These are phyloP conservation scores for Chesias legatella DNA, from an alignment of 2,888 invertebrate species.

Conservation along the genomic window DNA sequence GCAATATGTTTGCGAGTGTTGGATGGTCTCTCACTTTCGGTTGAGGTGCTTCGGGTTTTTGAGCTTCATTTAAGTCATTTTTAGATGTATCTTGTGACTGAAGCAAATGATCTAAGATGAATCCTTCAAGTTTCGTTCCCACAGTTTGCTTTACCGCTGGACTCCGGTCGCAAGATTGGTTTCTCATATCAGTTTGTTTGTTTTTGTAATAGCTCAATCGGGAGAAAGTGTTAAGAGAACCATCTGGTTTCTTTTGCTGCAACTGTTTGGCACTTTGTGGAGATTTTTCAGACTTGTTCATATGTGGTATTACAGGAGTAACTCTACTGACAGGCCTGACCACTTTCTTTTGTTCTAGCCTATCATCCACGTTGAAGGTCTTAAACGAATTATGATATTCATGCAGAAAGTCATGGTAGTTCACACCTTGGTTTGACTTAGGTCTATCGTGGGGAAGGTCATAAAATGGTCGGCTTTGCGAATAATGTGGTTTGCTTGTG, in stretches of 20 bases:
- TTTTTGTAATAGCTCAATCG: slow-evolving; percentile 68
- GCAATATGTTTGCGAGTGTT: slow-evolving; percentile 14
- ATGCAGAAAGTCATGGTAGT: slow-evolving; percentile 50
- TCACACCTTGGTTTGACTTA: slow-evolving; percentile 3
- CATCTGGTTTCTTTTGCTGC: slow-evolving; percentile 51
- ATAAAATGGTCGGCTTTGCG: slow-evolving; percentile 1
- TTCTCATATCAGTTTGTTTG: slow-evolving; percentile 50
- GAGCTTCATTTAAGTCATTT: background rate
- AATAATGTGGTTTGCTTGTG: slow-evolving; percentile 6
- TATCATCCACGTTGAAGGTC: slow-evolving; percentile 6
- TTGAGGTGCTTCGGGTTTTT: background rate
- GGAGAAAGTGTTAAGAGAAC: slow-evolving; percentile 63
- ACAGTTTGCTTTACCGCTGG: slow-evolving; percentile 17
- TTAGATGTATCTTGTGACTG: slow-evolving; percentile 3
- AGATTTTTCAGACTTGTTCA: slow-evolving; percentile 32
- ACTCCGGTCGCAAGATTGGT: slow-evolving; percentile 28
- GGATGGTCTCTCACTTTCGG: slow-evolving; percentile 15
- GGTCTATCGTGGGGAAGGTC: slow-evolving; percentile 26
- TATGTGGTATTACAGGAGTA: slow-evolving; percentile 32
- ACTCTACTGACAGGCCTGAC: slow-evolving; percentile 33
- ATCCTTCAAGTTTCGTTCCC: slow-evolving; percentile 26
- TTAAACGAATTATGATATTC: slow-evolving; percentile 39
- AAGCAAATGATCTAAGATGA: slow-evolving; percentile 14
- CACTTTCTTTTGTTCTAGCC: slow-evolving; percentile 29
- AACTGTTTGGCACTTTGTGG: slow-evolving; percentile 52